Base-by-base conservation (phyloP, 2,888 invertebrate genomes). In the Furcula furcula region DNA sequence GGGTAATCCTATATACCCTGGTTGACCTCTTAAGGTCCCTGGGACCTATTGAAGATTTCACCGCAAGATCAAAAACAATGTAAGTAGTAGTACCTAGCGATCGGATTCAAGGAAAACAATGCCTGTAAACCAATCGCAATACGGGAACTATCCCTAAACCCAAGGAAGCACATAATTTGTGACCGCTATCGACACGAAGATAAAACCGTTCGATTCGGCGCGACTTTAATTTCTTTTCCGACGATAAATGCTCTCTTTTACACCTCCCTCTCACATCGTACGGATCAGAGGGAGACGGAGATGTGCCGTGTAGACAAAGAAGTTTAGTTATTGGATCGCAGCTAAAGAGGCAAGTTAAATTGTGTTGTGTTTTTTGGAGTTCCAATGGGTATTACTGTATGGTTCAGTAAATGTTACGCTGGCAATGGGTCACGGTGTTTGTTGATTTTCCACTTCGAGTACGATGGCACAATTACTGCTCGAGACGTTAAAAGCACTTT, bases 121-220 rank as follows among this genome's bases (percentile, higher is more conserved):
- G 3, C 9, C 4, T 6, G 2, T 7, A 6, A 11, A 7, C 3
- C 5, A 30, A 34, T 44, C 54, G 50, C 29, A 7, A 4, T 3
- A 32, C 11, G 18, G 44, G 32, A 48, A 66, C 47, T 29, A 19
- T 34, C 34, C 61, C 64, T 63, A 74, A 67, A 65, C 49, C 36
- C 59, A 68, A 78, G 79, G 79, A 80, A 83, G 77, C 83, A 84
- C 85, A 86, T 86, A 86, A 87, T 86, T 86, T 86, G 85, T 83
- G 85, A 76, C 76, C 81, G 81, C 82, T 81, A 84, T 87, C 86
- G 84, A 82, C 86, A 82, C 84, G 73, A 74, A 79, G 84, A 86
- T 86, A 84, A 84, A 81, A 81, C 80, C 79, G 76, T 81, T 81
- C 84, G 81, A 85, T 85, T 85, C 72, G 76, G 75, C 69, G 74